These are phyloP conservation scores for Phoeniculus purpureus DNA, from an alignment of 2,797 vertebrate genomes.

Conservation along the genomic window DNA sequence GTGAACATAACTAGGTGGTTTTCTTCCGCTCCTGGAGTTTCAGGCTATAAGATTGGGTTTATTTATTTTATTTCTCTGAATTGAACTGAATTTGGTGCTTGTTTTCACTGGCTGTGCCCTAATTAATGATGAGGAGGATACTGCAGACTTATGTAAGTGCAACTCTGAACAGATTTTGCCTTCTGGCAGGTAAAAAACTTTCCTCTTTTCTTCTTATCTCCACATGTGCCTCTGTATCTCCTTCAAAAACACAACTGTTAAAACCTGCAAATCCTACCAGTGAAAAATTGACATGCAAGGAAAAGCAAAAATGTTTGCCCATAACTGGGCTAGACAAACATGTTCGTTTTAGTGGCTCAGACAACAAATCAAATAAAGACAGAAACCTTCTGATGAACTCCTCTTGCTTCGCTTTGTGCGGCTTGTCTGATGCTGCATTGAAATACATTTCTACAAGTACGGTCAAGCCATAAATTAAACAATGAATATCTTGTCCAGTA, in stretches of 20 bases:
- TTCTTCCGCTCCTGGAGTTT: conserved; percentile 1
- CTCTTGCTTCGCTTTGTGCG: conserved; percentile 5
- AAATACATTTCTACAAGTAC: conserved; percentile 48
- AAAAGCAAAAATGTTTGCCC: conserved; percentile 30
- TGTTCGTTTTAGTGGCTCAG: conserved; percentile 27
- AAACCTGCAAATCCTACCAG: background rate
- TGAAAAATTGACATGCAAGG: background rate
- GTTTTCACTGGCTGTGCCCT: background rate
- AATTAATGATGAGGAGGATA: background rate
- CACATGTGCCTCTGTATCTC: background rate
- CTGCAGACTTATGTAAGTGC: fast-evolving
- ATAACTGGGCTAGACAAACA: conserved; percentile 5
- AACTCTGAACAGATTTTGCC: background rate
- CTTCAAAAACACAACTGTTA: conserved; percentile 16
- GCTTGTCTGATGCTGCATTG: conserved; percentile 16
- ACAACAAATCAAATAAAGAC: conserved; percentile 41
- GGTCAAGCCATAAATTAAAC: conserved; percentile 60
- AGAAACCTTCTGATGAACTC: conserved; percentile 31
- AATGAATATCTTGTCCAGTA: conserved; percentile 60
- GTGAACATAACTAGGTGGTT: fast-evolving
- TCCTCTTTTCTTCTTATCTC: background rate
- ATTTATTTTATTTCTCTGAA: background rate
- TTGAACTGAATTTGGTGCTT: background rate
- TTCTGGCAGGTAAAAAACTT: background rate
- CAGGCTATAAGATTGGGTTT: background rate